Percentiles rank a stretch among this genome's conserved stretches.
These are phyloP conservation scores for Potamarius usumacintae DNA, from an alignment of 2,113 vertebrate species.

Conservation along the genomic window DNA sequence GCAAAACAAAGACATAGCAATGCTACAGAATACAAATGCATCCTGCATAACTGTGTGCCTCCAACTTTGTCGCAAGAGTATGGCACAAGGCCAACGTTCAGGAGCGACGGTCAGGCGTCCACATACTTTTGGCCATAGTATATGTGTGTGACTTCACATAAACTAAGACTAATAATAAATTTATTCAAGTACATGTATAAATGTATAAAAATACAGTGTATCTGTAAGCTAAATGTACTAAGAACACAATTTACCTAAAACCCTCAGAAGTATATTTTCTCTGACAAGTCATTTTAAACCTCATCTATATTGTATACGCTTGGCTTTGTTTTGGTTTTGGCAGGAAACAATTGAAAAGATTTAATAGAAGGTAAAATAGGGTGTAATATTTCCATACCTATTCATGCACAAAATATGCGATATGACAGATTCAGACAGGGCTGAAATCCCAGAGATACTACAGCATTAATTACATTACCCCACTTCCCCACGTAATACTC, in stretches of 20 bases:
- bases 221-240: not conserved
- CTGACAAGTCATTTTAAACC: not conserved
- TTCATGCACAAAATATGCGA: not conserved
- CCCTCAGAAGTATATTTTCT: not conserved
- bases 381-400: not conserved
- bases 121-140: not conserved
- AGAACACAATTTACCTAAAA: not conserved
- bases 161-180: too few species aligned
- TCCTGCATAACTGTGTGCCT: not conserved
- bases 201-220: not conserved
- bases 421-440: not conserved
- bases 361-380: not conserved
- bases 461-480: not conserved
- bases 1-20: not conserved
- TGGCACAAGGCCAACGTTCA: not conserved
- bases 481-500: not conserved
- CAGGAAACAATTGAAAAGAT: not conserved
- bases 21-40: not conserved
- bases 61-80: not conserved
- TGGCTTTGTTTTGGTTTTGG: not conserved
- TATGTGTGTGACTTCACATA: too few species aligned
- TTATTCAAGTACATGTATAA: too few species aligned
- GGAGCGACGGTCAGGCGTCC: not conserved
- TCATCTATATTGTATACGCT: not conserved
- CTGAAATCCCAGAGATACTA: not conserved